These are phyloP conservation scores for Tragelaphus eurycerus DNA, from an alignment of 2,797 vertebrate species.

Conservation along the genomic window DNA sequence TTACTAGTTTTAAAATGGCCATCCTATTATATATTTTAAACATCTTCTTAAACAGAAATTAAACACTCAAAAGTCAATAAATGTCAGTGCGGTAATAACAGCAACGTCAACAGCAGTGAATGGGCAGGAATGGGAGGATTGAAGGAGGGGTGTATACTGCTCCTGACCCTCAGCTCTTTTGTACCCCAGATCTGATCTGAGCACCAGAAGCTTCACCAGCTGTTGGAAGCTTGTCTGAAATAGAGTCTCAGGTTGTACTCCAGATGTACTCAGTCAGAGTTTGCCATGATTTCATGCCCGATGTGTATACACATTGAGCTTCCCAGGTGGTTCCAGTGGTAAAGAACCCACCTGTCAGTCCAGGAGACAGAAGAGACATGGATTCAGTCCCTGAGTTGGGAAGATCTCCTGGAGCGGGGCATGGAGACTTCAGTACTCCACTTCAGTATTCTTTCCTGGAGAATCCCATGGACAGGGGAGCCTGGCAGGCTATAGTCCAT, in stretches of 20 bases:
- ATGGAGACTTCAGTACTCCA: background rate
- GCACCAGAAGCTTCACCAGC: background rate
- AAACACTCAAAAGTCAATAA: background rate
- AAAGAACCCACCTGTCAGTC: background rate
- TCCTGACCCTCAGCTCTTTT: background rate
- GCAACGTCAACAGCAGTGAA: background rate
- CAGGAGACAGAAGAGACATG: background rate
- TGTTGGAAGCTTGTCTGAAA: background rate
- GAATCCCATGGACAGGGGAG: background rate
- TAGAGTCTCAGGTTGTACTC: background rate
- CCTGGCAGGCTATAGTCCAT: background rate
- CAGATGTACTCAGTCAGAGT: background rate
- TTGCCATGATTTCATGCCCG: background rate
- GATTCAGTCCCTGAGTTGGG: background rate
- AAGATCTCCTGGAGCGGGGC: background rate
- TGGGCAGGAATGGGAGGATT: accelerated
- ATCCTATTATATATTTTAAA: background rate
- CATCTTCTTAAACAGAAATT: background rate
- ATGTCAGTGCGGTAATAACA: accelerated
- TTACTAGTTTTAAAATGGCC: background rate
- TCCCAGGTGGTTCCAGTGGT: background rate
- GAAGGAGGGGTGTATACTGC: accelerated
- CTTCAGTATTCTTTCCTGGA: background rate
- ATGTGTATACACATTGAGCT: background rate
- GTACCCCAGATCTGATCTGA: background rate